Evolutionary conservation across 2,113 vertebrate species (phyloP), one percentile per base, ranked within the genome.

Genomic region (Xiphophorus hellerii): DNA sequence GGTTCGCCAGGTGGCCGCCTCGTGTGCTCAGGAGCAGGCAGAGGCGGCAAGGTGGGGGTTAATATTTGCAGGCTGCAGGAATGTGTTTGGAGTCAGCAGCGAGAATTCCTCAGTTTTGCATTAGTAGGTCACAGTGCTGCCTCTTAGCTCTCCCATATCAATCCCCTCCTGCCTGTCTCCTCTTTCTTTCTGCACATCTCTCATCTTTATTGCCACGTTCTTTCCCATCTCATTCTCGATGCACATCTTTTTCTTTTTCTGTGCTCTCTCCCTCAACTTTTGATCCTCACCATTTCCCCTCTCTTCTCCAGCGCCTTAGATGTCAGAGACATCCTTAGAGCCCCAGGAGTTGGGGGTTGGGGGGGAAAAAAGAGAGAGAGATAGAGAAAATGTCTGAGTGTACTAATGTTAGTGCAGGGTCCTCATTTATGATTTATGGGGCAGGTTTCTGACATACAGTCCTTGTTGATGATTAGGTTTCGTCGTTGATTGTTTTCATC

Each of bases 71-170:
- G 89, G 90, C 89, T 80, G 81, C 71, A 91, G 91, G 92, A 94
- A 93, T 93, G 92, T 88, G 92, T 93, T 94, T 90, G 82, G 84
- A 93, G 89, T 93, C 88, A 89, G 90, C 90, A 91, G 84, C 81
- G 85, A 94, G 88, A 92, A 94, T 93, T 94, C 93, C 91, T 93
- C 89, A 90, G 86, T 90, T 89, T 77, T 88, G 85, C 90, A 90
- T 94, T 95, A 93, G 90, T 93, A 93, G 92, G 92, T 93, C 93
- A 92, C 83, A 81, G 83, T 64, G 20, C 90, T 92, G 88, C 89
- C 83, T 93, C 86, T 89, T 90, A 87, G 76, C 83, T 89, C 76
- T 37, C 74, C 80, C 87, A 75, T 84, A 87, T 82, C 78, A n/a
- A 61, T 85, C 58, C 78, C 74, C 69, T 58, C 37, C 54, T 62